phyloP scores from a whole-genome alignment of 2,888 invertebrate species.

The Eupithecia insigniata region DNA sequence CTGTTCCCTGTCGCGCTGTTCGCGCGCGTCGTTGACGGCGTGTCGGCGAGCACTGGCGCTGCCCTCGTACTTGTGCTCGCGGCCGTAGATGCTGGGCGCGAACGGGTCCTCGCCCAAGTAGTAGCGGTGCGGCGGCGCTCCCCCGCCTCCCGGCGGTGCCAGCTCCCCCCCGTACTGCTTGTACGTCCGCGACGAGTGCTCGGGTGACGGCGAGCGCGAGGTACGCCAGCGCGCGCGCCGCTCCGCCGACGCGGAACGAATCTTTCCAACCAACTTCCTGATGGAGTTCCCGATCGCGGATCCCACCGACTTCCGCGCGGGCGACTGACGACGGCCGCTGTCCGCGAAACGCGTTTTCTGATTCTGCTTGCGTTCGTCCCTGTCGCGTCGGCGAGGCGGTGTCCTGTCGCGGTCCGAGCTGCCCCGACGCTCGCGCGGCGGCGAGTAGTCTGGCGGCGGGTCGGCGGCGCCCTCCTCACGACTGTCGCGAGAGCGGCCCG shows the following conservation, averaged over 20 bases:
- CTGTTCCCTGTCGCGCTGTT: conserved; percentile 66
- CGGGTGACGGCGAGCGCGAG: conserved; percentile 86
- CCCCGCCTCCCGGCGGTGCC: conserved; percentile 75
- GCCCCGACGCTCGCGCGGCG: conserved; percentile 81
- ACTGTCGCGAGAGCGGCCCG: conserved; percentile 77
- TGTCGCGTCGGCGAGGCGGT: conserved; percentile 77
- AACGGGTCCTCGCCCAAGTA: conserved; percentile 95
- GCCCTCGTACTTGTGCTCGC: conserved; percentile 92
- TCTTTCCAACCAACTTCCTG: conserved; percentile 91
- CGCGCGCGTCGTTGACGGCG: conserved; percentile 73
- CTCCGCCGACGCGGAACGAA: conserved; percentile 88
- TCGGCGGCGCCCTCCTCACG: conserved; percentile 83
- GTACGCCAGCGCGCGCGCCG: conserved; percentile 86
- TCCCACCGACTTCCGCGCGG: conserved; percentile 81
- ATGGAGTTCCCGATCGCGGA: conserved; percentile 91
- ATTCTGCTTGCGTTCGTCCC: conserved; percentile 84
- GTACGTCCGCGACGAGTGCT: conserved; percentile 80
- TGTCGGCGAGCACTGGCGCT: conserved; percentile 83
- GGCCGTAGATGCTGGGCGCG: conserved; percentile 92
- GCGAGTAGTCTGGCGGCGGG: conserved; percentile 89
- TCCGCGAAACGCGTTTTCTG: conserved; percentile 89
- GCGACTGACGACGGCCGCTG: conserved; percentile 70
- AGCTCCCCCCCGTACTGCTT: conserved; percentile 79
- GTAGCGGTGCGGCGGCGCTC: conserved; percentile 88
- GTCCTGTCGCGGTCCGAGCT: conserved; percentile 76